Conservation (phyloP, 2,888 invertebrate species). For the Iselma pallidipennis region DNA sequence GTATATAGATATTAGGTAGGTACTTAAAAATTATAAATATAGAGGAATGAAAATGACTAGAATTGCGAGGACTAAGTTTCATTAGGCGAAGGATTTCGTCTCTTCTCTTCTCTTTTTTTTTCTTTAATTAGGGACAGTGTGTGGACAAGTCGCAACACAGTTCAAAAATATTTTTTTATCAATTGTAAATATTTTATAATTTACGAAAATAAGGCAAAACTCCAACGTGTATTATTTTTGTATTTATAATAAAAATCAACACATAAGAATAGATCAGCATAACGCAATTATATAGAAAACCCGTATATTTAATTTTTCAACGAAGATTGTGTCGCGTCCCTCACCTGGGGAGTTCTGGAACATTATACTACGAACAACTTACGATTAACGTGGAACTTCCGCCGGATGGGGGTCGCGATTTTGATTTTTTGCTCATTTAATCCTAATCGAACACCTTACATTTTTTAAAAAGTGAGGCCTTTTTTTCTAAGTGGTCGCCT, state of each 20-base stretch:
- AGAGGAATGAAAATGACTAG: neutral
- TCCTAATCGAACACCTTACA: conserved; percentile 42
- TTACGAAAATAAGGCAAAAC: conserved; percentile 32
- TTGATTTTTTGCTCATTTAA: conserved; percentile 57
- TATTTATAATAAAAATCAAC: conserved; percentile 43
- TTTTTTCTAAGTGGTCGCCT: conserved; percentile 26
- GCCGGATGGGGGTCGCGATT: conserved; percentile 51
- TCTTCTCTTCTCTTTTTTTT: no score
- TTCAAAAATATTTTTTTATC: neutral
- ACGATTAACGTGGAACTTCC: conserved; percentile 53
- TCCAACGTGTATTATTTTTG: conserved; percentile 34
- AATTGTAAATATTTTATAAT: neutral
- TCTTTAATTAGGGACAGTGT: conserved; percentile 37
- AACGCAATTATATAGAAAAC: conserved; percentile 51
- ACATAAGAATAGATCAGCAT: conserved; percentile 48
- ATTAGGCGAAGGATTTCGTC: neutral
- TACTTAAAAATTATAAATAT: neutral
- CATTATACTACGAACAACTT: conserved; percentile 56
- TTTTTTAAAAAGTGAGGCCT: conserved; percentile 29
- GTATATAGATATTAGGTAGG: no score
- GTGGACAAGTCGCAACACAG: conserved; percentile 23
- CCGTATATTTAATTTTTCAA: conserved; percentile 48
- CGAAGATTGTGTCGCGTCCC: conserved; percentile 49
- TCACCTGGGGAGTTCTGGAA: conserved; percentile 53
- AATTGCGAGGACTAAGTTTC: neutral